These are phyloP conservation scores for Megalops atlanticus DNA, from an alignment of 2,113 vertebrate species.

Conservation along the genomic window DNA sequence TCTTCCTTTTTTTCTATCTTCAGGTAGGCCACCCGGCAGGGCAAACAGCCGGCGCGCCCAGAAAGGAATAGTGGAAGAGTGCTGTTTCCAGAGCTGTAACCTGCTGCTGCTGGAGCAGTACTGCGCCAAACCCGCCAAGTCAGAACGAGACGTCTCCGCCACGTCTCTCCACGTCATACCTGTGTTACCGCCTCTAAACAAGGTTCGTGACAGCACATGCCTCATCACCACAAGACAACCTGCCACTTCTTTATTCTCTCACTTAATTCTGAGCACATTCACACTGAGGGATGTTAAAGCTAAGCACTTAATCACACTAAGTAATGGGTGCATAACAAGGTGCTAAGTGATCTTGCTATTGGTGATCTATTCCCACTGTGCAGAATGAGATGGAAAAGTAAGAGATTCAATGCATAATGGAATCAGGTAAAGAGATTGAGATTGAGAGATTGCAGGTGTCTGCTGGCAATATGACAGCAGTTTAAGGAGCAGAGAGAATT, in stretches of 20 bases:
- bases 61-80: conserved; percentile 80
- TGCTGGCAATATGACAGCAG: too few species aligned
- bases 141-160: conserved; percentile 75
- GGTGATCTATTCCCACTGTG: background rate
- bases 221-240: background rate
- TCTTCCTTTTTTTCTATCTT: background rate
- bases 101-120: conserved; percentile 80
- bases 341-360: too few species aligned
- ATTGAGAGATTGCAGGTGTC: background rate
- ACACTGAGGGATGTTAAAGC: background rate
- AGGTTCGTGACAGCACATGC: conserved; percentile 51
- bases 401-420: too few species aligned
- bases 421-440: too few species aligned
- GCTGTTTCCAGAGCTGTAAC: conserved; percentile 81
- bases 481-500: background rate
- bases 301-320: conserved; percentile 15
- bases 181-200: conserved; percentile 51
- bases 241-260: conserved; percentile 4
- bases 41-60: conserved; percentile 66
- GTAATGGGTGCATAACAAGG: conserved; percentile 14
- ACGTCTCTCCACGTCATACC: conserved; percentile 59
- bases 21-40: conserved; percentile 71
- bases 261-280: conserved; percentile 20
- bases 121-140: conserved; percentile 80
- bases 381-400: conserved; percentile 23